Conservation (phyloP, 2,113 vertebrate species). For the Callithrix jacchus region DNA sequence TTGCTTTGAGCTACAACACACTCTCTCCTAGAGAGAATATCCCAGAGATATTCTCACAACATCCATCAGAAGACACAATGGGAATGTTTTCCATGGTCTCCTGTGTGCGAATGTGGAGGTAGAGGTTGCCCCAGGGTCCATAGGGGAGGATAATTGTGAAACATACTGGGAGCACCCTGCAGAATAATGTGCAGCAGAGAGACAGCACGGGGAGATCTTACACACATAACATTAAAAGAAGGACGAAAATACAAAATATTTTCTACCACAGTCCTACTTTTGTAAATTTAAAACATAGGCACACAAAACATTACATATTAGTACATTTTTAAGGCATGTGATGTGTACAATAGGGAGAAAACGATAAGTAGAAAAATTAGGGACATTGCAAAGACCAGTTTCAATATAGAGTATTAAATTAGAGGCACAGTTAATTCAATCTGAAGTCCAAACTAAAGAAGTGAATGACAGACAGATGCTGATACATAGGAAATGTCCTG, state of each 20-base stretch:
- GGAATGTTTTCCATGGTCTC: not conserved
- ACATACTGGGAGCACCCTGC: not conserved
- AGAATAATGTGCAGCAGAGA: not conserved
- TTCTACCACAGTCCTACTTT: not conserved
- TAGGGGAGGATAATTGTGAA: not conserved
- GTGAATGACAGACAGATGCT: not conserved
- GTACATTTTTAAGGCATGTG: not conserved
- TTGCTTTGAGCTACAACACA: not conserved
- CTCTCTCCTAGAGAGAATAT: not conserved
- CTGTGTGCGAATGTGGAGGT: not conserved
- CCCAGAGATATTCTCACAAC: not conserved
- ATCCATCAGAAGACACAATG: not conserved
- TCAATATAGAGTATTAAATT: not conserved
- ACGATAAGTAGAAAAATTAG: not conserved
- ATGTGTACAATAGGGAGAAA: not conserved
- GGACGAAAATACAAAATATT: not conserved
- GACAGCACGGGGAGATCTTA: not conserved
- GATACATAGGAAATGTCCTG: not conserved
- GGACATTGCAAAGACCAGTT: not conserved
- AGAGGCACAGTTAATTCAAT: not conserved
- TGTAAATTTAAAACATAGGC: not conserved
- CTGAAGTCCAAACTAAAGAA: not conserved
- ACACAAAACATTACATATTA: not conserved
- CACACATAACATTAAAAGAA: not conserved
- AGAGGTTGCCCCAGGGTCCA: fast-evolving